Conservation (phyloP, 2,797 vertebrate genomes). For the Acrossocheilus wenchowensis region DNA sequence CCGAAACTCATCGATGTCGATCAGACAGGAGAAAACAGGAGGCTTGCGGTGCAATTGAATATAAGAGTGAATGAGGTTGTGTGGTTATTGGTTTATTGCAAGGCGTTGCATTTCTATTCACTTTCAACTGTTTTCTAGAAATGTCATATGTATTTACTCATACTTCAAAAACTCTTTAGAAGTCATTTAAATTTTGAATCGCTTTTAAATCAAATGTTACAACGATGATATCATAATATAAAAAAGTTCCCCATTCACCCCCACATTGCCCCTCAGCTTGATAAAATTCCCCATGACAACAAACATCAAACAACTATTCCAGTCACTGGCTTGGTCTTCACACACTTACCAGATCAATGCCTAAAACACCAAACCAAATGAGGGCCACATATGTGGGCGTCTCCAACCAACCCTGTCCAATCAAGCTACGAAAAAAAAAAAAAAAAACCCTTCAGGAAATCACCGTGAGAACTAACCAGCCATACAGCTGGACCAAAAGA, state of each 20-base stretch:
- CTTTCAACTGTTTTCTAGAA: constrained; percentile 9
- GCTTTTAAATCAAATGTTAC: neutral
- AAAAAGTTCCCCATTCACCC: constrained; percentile 15
- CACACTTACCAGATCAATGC: constrained; percentile 3
- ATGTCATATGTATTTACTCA: neutral
- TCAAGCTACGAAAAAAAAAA: neutral
- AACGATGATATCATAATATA: constrained; percentile 12
- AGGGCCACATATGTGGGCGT: neutral
- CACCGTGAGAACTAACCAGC: neutral
- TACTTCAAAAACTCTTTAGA: neutral
- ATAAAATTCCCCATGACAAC: constrained; percentile 35
- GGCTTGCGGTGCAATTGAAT: neutral
- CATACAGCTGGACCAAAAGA: neutral
- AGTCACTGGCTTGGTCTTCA: constrained; percentile 35
- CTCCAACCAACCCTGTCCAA: constrained; percentile 13
- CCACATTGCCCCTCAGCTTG: neutral
- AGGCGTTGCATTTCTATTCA: neutral
- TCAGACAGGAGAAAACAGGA: constrained; percentile 40
- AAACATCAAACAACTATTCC: constrained; percentile 41
- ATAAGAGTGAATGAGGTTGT: constrained; percentile 14
- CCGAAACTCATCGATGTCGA: constrained; percentile 14
- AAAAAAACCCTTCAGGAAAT: neutral
- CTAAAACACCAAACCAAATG: constrained; percentile 25
- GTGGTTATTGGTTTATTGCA: constrained; percentile 34
- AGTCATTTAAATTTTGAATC: neutral